Conservation (phyloP, 2,888 invertebrate genomes). For the Formica aserva region DNA sequence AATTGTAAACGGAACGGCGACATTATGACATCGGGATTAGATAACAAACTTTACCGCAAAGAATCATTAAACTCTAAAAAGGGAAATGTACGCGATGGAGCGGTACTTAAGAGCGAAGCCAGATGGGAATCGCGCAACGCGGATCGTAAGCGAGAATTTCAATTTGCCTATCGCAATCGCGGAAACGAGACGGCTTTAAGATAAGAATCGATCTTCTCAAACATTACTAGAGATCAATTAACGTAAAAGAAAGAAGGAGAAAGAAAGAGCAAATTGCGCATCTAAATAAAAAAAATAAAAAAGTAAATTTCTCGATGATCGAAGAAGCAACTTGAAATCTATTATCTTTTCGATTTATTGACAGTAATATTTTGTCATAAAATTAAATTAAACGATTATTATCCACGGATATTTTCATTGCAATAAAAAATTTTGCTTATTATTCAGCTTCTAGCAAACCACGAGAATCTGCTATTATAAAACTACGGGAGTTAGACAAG, state of each 20-base stretch:
- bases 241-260: constrained; percentile 14
- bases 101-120: constrained; percentile 22
- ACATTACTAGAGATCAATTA: constrained; percentile 52
- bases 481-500: constrained; percentile 53
- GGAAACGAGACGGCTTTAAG: constrained; percentile 53
- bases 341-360: constrained; percentile 17
- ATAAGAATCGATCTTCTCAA: constrained; percentile 54
- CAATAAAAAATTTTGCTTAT: constrained; percentile 41
- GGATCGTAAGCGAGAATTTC: constrained; percentile 55
- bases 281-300: constrained; percentile 32
- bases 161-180: constrained; percentile 53
- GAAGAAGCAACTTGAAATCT: constrained; percentile 31
- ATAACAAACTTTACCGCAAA: constrained; percentile 14
- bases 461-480: constrained; percentile 55
- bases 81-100: constrained; percentile 8
- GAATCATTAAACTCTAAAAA: constrained; percentile 42
- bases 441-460: constrained; percentile 40
- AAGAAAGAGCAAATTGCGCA: background rate
- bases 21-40: constrained; percentile 47
- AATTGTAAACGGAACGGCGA: constrained; percentile 15
- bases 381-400: constrained; percentile 53
- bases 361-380: background rate
- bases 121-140: constrained; percentile 49
- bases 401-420: constrained; percentile 44
- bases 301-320: constrained; percentile 11